Base-by-base conservation (phyloP, 2,888 invertebrate species). In the Sycophila texana region DNA sequence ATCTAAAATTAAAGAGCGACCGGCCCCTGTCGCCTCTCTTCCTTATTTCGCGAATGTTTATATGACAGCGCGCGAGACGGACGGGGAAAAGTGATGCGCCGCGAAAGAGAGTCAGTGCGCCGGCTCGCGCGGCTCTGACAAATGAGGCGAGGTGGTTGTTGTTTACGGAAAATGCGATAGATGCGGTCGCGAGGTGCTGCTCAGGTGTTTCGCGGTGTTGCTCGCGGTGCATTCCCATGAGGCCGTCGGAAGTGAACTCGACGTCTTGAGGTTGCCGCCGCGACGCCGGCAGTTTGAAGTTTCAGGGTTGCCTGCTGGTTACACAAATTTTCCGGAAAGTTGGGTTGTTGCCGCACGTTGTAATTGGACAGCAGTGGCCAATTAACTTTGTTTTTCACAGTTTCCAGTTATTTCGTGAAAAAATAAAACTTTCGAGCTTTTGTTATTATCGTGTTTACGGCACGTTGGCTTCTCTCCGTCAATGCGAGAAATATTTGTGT, bases 1-100 rank as follows among this genome's bases (percentile, higher is more conserved):
- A 72, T 71, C 79, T 75, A 79, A 75, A 79, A 39, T 71, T 74
- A 74, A 74, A 74, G 57, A 72, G n/a, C 22, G 16, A 30, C 16
- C 30, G 26, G 61, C 14, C 60, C 26, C 26, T 30, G 14, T 39
- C 13, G 16, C 2, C 39, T 16, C n/a, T 39, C 10, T 30, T 63
- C 30, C 30, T 39, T 47, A 63, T 47, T 63, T 13, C 63, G 18
- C 63, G 61, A 2, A 53, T n/a, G 7, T 30, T n/a, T 63, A 63
- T 39, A 39, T 39, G 39, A 63, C 47, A 7, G 0, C 10, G 47
- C 22, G 3, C 39, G n/a, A 26, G 22, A 60, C 22, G 22, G 26
- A 47, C 63, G 63, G 12, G 30, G 47, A 18, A 63, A 39, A 39
- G 39, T 39, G 39, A 39, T 39, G 63, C 39, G 47, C 16, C 18